Conservation (phyloP, 2,888 invertebrate genomes). For the Eupithecia subfuscata region DNA sequence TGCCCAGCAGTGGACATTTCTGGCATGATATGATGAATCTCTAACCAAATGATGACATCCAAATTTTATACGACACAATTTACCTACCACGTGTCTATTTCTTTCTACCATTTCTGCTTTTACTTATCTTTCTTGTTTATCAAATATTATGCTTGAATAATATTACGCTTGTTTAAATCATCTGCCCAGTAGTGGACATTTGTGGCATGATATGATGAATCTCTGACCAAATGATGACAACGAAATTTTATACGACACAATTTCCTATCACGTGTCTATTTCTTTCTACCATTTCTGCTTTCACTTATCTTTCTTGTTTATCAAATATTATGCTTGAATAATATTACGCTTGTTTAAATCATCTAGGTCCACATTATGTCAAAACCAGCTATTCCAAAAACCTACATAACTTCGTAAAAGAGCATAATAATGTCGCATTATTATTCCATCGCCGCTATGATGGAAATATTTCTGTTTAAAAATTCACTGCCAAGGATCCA, state of each 20-base stretch:
- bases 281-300: neutral
- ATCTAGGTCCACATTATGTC: conserved; percentile 19
- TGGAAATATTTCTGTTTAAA: neutral
- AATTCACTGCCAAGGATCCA: conserved; percentile 43
- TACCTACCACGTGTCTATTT: neutral
- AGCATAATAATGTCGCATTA: neutral
- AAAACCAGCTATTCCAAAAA: conserved; percentile 28
- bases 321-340: conserved; percentile 20
- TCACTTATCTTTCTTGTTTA: conserved; percentile 7
- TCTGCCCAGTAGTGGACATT: neutral
- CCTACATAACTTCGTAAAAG: conserved; percentile 6
- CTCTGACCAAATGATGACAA: neutral
- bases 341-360: conserved; percentile 12
- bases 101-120: neutral
- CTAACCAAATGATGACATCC: neutral
- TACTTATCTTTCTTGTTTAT: conserved; percentile 9
- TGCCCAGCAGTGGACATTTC: neutral
- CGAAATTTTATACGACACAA: neutral
- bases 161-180: conserved; percentile 11
- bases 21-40: neutral
- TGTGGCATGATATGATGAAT: neutral
- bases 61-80: neutral
- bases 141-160: conserved; percentile 20
- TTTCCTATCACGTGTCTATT: neutral
- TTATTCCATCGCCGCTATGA: neutral